Percentiles rank a stretch among this genome's conserved stretches.
phyloP scores from a whole-genome alignment of 2,797 vertebrate species.

The Antennarius maculatus region DNA sequence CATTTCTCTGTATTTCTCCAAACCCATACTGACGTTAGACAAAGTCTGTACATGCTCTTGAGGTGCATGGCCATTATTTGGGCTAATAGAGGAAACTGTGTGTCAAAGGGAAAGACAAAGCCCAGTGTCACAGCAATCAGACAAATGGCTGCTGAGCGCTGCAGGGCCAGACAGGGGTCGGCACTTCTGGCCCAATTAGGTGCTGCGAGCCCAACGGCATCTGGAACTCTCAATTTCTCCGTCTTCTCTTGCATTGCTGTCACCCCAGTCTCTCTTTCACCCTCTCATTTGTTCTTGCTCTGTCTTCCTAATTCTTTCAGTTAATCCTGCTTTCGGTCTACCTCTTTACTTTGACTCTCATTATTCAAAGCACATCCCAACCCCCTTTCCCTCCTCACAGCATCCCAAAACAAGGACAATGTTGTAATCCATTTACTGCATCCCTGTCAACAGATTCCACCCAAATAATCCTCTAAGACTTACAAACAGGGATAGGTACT shows the following conservation, averaged over 20 bases:
- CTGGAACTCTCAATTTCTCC: slow-evolving; percentile 47
- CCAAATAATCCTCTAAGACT: slow-evolving; percentile 81
- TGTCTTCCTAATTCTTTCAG: slow-evolving; percentile 57
- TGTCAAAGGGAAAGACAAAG: slow-evolving; percentile 61
- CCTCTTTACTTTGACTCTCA: slow-evolving; percentile 51
- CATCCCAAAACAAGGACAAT: slow-evolving; percentile 79
- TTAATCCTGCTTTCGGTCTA: slow-evolving; percentile 53
- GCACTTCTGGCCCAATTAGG: slow-evolving; percentile 70
- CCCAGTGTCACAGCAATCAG: slow-evolving; percentile 64
- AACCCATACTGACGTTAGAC: slow-evolving; percentile 39
- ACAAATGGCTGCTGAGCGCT: slow-evolving; percentile 60
- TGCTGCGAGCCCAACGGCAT: slow-evolving; percentile 56
- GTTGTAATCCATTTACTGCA: slow-evolving; percentile 85
- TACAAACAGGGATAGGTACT: slow-evolving; percentile 73
- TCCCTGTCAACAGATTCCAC: slow-evolving; percentile 79
- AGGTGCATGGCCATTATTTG: slow-evolving; percentile 61
- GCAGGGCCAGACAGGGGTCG: slow-evolving; percentile 59
- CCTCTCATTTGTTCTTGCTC: slow-evolving; percentile 40
- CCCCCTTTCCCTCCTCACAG: slow-evolving; percentile 59
- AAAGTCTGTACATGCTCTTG: slow-evolving; percentile 47
- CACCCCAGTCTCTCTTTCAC: slow-evolving; percentile 66
- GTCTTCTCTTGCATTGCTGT: slow-evolving; percentile 38
- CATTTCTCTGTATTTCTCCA: slow-evolving; percentile 20
- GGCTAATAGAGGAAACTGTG: slow-evolving; percentile 56
- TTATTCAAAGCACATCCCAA: slow-evolving; percentile 71